Evolutionary conservation across 2,797 vertebrate genomes (phyloP).

Genomic region (Helicolenus hilgendorfi): DNA sequence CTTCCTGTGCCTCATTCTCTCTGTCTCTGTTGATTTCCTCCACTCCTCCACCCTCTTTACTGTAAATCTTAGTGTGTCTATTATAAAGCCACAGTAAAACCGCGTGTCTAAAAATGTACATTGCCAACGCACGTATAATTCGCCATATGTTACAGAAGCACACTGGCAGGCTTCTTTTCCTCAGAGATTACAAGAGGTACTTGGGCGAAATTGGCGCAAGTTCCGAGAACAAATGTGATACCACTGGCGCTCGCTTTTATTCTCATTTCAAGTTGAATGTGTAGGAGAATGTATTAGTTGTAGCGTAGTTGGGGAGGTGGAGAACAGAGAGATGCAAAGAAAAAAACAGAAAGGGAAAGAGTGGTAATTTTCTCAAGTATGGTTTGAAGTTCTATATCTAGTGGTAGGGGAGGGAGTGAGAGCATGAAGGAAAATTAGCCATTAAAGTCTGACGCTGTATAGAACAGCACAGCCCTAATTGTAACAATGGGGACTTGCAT

Average conservation of each 20-base stretch:
- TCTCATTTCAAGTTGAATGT: slow-evolving; percentile 6
- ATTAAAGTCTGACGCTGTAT: not conserved
- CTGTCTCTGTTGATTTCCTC: not conserved
- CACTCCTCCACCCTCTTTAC: not conserved
- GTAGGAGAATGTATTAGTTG: not conserved
- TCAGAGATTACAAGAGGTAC: not conserved
- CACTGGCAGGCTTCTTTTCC: not conserved
- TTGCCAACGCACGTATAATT: not conserved
- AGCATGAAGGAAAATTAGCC: not conserved
- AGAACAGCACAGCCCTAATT: slow-evolving; percentile 24
- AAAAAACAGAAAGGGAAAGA: not conserved
- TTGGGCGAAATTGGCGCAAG: not conserved
- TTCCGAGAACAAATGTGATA: not conserved
- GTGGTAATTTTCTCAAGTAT: not conserved
- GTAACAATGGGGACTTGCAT: not conserved
- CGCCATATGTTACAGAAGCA: slow-evolving; percentile 1
- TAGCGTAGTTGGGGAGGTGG: not conserved
- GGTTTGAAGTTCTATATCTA: not conserved
- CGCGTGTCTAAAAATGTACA: not conserved
- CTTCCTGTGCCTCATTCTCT: not conserved
- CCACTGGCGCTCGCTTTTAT: not conserved
- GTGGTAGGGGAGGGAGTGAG: too few species aligned
- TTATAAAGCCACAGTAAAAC: not conserved
- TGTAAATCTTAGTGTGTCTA: not conserved
- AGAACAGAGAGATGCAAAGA: not conserved